phyloP scores from a whole-genome alignment of 2,888 invertebrate species.

The Papilio demoleus region DNA sequence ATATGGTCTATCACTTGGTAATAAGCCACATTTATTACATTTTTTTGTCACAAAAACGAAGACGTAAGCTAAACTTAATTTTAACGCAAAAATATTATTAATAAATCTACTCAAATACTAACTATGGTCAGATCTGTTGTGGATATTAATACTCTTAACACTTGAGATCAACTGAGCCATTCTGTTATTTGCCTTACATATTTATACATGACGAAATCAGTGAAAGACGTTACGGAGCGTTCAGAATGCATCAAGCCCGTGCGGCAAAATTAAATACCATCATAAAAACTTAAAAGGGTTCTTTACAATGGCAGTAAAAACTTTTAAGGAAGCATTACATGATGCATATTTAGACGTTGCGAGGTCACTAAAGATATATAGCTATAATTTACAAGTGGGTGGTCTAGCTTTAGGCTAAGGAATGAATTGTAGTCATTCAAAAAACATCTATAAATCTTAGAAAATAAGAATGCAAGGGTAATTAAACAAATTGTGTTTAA shows the following conservation, averaged over 20 bases:
- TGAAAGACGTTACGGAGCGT: background rate
- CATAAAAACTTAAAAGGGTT: conserved; percentile 4
- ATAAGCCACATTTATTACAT: no score
- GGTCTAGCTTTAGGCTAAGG: no score
- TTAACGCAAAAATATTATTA: background rate
- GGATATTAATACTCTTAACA: background rate
- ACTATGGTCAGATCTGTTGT: no score
- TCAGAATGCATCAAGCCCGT: conserved; percentile 10
- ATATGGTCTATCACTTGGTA: no score
- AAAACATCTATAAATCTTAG: no score
- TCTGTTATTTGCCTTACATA: background rate
- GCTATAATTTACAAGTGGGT: background rate
- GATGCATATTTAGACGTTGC: conserved; percentile 17
- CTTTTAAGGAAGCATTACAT: conserved; percentile 22
- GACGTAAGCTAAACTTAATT: background rate
- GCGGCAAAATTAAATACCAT: conserved; percentile 1
- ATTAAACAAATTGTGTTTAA: no score
- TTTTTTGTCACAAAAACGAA: no score
- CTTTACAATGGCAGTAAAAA: conserved; percentile 6
- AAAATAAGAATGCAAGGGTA: no score
- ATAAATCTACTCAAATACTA: no score
- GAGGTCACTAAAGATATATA: background rate
- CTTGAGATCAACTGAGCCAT: background rate
- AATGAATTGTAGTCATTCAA: no score
- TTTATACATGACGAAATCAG: background rate